Base-by-base conservation (phyloP, 1,140 invertebrate species). In the Cepaea nemoralis region DNA sequence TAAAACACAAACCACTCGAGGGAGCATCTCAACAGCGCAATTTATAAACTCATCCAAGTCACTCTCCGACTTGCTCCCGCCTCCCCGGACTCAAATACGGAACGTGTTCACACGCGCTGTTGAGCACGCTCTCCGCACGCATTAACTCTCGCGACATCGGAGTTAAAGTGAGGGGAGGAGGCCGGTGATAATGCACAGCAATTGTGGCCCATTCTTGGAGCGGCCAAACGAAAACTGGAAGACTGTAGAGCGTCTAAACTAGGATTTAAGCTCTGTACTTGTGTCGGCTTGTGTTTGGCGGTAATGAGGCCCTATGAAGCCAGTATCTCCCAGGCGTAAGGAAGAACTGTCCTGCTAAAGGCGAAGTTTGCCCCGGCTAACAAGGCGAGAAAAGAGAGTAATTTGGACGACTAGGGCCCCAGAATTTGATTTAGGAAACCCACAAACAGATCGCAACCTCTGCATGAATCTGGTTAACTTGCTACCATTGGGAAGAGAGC, bases 361-460 rank as follows among this genome's bases (percentile, higher is more conserved):
- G 69, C 69, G 37, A 71, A 71, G 37, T 71, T 71, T 71, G 37
- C 8, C 40, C 37, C 12, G 40, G 3, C 37, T 71, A 71, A 71
- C 69, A 71, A 71, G 69, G 35, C 69, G 69, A 71, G 69, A 71
- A 71, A 71, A 71, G 69, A 24, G 37, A 71, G 69, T 45, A 45
- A 71, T 71, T 71, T 45, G 22, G 69, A 27, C 37, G 69, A 71
- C 69, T 71, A 45, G 37, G 22, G 24, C 39, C 22, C 2, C 35
- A 24, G n/a, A 71, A 71, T 71, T 71, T 71, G 69, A 71, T 71
- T 71, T 71, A 22, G 40, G 69, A 71, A 71, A 45, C 69, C 37
- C 69, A 71, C 69, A 71, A 71, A 71, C 69, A 71, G 69, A 71
- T 71, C 69, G 69, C 69, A 81, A 71, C 69, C 69, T 45, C 37